Evolutionary conservation across 2,888 invertebrate genomes (phyloP).

Genomic region (Heliconius charithonia): DNA sequence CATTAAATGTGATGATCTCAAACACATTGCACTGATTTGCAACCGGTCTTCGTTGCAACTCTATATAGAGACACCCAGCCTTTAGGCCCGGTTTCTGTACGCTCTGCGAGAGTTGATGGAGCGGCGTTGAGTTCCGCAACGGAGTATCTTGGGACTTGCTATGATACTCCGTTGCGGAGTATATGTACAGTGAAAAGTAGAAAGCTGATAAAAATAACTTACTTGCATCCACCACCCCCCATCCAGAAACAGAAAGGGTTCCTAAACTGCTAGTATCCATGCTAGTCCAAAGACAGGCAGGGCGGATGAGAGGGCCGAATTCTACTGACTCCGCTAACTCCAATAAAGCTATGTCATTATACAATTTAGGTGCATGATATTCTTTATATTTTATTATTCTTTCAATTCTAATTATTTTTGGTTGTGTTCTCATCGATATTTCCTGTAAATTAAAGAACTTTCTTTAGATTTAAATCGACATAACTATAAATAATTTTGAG

Average conservation of each 20-base stretch:
- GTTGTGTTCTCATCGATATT: background rate
- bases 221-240: background rate
- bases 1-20: too few relatives aligned
- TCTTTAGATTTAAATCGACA: background rate
- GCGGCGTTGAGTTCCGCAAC: too few relatives aligned
- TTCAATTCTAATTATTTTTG: background rate
- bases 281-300: slow-evolving; percentile 19
- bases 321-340: background rate
- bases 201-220: background rate
- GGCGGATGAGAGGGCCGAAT: slow-evolving; percentile 4
- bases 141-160: background rate
- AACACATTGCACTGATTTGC: too few relatives aligned
- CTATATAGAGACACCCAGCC: too few relatives aligned
- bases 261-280: background rate
- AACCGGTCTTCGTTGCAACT: too few relatives aligned
- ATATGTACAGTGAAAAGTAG: background rate
- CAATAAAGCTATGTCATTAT: background rate
- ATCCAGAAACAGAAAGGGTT: background rate
- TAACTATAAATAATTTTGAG: background rate
- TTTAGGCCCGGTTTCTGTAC: too few relatives aligned
- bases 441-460: background rate
- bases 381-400: background rate
- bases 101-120: too few relatives aligned
- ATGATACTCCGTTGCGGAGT: too few relatives aligned
- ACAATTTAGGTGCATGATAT: background rate